Evolutionary conservation across 30 jellyfish, hydroid and myxozoan genomes (phyloP).

Genomic region (Aurelia aurita complex sp. Pacific): DNA sequence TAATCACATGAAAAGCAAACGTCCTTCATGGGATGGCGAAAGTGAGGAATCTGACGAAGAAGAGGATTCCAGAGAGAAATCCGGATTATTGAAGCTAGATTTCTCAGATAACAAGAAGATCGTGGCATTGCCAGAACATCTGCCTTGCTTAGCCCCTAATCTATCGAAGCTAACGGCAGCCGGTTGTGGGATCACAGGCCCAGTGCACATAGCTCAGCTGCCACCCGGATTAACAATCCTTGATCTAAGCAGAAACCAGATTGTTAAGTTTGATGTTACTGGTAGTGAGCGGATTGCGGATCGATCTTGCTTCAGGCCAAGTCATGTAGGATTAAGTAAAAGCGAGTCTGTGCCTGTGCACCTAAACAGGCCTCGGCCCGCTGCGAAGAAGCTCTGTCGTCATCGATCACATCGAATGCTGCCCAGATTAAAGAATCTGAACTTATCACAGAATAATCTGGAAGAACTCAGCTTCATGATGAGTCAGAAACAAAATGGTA

Average conservation of each 20-base stretch:
- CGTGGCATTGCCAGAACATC: constrained; percentile 59
- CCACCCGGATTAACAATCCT: constrained; percentile 66
- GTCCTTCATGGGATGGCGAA: constrained; percentile 97
- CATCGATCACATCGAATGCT: constrained; percentile 81
- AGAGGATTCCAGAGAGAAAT: constrained; percentile 50
- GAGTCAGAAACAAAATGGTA: constrained; percentile 26
- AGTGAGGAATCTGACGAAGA: constrained; percentile 85
- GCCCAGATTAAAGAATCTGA: constrained; percentile 48
- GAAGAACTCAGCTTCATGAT: constrained; percentile 23
- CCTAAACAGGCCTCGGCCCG: not conserved
- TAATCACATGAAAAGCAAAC: constrained; percentile 49
- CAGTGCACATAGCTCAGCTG: constrained; percentile 19
- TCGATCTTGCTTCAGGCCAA: constrained; percentile 22
- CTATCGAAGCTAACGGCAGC: constrained; percentile 58
- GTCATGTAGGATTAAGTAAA: not conserved
- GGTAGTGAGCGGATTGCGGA: constrained; percentile 33
- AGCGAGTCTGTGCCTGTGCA: constrained; percentile 27
- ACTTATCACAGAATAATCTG: constrained; percentile 53
- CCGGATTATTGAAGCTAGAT: constrained; percentile 66
- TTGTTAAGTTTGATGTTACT: constrained; percentile 39
- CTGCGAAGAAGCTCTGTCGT: constrained; percentile 51
- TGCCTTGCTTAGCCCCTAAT: constrained; percentile 93
- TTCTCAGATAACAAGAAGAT: constrained; percentile 64
- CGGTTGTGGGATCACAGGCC: constrained; percentile 36
- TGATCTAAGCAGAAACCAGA: constrained; percentile 65